These are phyloP conservation scores for Tetranychus truncatus DNA, from an alignment of 2,888 invertebrate species.

Conservation along the genomic window DNA sequence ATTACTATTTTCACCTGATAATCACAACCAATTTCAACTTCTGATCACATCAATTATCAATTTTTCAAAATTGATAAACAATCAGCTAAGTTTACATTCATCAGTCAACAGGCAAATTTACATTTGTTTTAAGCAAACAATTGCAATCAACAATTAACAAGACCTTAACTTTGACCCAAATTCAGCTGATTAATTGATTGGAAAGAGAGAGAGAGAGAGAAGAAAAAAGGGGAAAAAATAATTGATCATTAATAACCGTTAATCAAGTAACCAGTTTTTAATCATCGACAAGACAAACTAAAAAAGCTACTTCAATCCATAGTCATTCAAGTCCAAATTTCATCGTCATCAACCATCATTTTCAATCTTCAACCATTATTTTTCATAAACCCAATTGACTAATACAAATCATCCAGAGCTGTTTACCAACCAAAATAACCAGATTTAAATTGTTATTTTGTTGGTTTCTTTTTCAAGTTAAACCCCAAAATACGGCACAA, in stretches of 20 bases:
- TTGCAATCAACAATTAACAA: background rate
- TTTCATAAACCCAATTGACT: no score
- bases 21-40: no score
- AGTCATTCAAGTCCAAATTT: no score
- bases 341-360: no score
- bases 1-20: no score
- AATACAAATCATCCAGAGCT: no score
- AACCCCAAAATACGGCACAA: background rate
- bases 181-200: background rate
- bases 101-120: background rate
- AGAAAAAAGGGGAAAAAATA: background rate
- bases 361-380: no score
- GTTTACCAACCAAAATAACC: no score
- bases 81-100: background rate
- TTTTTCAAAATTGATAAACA: background rate
- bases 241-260: background rate
- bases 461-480: background rate
- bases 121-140: background rate
- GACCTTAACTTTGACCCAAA: background rate
- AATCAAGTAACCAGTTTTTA: no score
- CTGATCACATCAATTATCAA: background rate
- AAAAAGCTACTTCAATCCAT: no score
- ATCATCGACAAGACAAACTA: no score
- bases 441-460: no score
- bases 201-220: background rate